Evolutionary conservation across 2,797 vertebrate genomes (phyloP).

Genomic region (Monodelphis domestica): DNA sequence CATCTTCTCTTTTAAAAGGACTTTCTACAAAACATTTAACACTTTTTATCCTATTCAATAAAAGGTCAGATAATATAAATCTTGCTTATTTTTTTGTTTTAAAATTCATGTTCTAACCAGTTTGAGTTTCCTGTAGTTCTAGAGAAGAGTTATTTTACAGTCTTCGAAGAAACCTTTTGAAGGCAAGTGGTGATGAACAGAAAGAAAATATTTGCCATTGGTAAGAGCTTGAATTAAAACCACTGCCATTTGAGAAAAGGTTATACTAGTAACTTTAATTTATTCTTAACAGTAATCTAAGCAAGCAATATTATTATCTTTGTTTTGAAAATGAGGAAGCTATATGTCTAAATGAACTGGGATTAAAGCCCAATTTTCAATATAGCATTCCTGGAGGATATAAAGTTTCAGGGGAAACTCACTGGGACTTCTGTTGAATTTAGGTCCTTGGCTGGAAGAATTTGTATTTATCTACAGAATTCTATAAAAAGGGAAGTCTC

Average conservation of each 20-base stretch:
- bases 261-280: slow-evolving; percentile 26
- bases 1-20: slow-evolving; percentile 21
- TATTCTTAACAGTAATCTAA: slow-evolving; percentile 35
- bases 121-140: slow-evolving; percentile 29
- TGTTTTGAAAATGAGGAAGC: slow-evolving; percentile 7
- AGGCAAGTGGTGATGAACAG: slow-evolving; percentile 19
- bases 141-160: not conserved
- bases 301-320: not conserved
- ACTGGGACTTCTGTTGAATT: slow-evolving; percentile 11
- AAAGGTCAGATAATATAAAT: slow-evolving; percentile 6
- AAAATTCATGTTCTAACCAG: not conserved
- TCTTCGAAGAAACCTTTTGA: slow-evolving; percentile 42
- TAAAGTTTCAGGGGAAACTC: slow-evolving; percentile 17
- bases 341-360: not conserved
- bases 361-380: slow-evolving; percentile 23
- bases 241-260: not conserved
- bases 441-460: not conserved
- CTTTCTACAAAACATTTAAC: not conserved
- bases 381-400: not conserved
- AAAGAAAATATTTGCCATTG: slow-evolving; percentile 23
- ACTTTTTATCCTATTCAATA: slow-evolving; percentile 1
- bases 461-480: not conserved
- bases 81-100: slow-evolving; percentile 23
- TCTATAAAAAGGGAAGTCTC: not conserved
- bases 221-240: not conserved